Conservation (phyloP, 2,113 vertebrate genomes). For the Sander lucioperca region DNA sequence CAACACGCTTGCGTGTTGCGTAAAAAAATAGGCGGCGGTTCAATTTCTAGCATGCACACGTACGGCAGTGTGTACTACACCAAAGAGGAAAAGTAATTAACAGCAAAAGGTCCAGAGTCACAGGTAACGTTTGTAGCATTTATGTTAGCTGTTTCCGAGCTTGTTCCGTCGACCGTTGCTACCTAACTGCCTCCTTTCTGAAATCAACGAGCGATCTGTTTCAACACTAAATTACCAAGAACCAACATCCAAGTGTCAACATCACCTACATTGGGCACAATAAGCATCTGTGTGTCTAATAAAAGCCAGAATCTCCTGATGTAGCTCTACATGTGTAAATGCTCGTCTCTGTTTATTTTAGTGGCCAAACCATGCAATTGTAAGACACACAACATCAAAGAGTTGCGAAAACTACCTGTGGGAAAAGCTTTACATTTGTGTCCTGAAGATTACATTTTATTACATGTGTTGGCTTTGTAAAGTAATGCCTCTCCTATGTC, state of each 20-base stretch:
- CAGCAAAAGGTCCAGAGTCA: neutral
- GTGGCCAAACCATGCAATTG: no score
- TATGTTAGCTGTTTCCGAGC: neutral
- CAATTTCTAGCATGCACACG: no score
- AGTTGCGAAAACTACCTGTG: neutral
- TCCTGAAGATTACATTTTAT: neutral
- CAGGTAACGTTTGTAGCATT: neutral
- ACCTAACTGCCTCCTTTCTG: neutral
- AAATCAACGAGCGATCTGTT: neutral
- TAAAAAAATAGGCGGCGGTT: no score
- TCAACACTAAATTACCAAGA: neutral
- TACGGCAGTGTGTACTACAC: neutral
- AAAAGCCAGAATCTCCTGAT: neutral
- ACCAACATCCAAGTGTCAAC: neutral
- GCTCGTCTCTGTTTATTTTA: neutral
- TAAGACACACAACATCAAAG: neutral
- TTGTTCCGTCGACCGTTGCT: neutral
- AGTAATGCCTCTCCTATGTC: conserved; percentile 21
- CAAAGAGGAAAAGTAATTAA: neutral
- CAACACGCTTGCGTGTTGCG: no score
- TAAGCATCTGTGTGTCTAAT: no score
- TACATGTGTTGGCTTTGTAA: conserved; percentile 22
- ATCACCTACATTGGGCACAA: no score
- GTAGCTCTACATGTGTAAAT: neutral
- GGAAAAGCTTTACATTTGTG: neutral